Conservation (phyloP, 53 echinoderm and acorn worm species). For the Antedon mediterranea region DNA sequence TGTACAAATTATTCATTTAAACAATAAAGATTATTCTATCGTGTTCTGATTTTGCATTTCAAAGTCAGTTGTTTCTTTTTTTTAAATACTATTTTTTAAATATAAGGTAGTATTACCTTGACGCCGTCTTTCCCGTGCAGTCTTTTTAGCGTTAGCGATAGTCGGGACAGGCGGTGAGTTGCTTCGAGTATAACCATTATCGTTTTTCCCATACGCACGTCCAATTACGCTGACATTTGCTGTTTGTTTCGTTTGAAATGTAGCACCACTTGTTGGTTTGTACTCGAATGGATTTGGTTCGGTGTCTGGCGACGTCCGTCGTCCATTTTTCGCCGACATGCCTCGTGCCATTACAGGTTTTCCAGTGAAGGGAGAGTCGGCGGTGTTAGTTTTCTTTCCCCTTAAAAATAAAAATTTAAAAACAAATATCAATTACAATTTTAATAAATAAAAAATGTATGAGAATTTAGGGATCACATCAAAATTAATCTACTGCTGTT, state of each 20-base stretch:
- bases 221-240: slow-evolving; percentile 90
- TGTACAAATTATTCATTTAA: no score
- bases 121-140: slow-evolving; percentile 43
- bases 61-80: no score
- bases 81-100: no score
- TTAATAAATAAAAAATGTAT: neutral
- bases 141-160: slow-evolving; percentile 26
- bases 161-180: slow-evolving; percentile 43
- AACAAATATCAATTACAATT: neutral
- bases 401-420: slow-evolving; percentile 4
- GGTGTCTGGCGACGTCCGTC: slow-evolving; percentile 23
- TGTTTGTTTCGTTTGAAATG: slow-evolving; percentile 58
- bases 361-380: slow-evolving; percentile 82
- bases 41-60: no score
- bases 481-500: no score
- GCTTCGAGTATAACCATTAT: slow-evolving; percentile 11
- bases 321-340: slow-evolving; percentile 45
- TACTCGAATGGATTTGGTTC: slow-evolving; percentile 43
- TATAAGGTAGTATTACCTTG: no score
- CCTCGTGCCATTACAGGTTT: slow-evolving; percentile 73
- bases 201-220: slow-evolving; percentile 34
- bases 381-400: slow-evolving; percentile 31
- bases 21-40: no score
- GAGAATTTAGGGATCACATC: no score
- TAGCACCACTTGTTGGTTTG: slow-evolving; percentile 59